phyloP scores from a whole-genome alignment of 2,888 invertebrate species.

The Acleris sparsana region DNA sequence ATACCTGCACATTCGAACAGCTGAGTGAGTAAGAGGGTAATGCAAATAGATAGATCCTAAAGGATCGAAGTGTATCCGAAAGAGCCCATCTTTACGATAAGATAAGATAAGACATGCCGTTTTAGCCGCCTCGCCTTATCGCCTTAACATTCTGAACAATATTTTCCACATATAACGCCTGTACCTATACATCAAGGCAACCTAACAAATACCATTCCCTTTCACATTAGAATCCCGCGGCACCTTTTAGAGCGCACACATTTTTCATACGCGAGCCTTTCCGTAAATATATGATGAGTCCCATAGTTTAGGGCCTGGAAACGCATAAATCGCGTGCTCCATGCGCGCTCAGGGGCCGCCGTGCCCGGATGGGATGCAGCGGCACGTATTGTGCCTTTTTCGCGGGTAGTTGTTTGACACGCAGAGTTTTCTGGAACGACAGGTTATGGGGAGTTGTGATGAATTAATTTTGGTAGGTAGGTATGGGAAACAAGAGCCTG shows the following conservation, averaged over 20 bases:
- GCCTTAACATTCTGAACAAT: not conserved
- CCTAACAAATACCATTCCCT: constrained; percentile 4
- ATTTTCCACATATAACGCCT: not conserved
- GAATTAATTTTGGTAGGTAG: too few relatives aligned
- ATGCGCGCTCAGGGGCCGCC: constrained; percentile 15
- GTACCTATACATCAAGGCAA: not conserved
- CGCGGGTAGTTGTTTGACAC: constrained; percentile 7
- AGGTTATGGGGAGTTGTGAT: too few relatives aligned
- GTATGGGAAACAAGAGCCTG: too few relatives aligned
- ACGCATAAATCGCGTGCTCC: constrained; percentile 18
- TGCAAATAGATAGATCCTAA: too few relatives aligned
- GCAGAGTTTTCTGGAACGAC: not conserved
- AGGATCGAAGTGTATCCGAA: too few relatives aligned
- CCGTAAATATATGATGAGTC: constrained; percentile 27
- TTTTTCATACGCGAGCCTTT: constrained; percentile 26
- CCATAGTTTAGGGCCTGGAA: constrained; percentile 14
- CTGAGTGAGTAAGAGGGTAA: too few relatives aligned
- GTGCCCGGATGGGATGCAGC: constrained; percentile 19
- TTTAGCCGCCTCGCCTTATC: too few relatives aligned
- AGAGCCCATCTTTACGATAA: too few relatives aligned
- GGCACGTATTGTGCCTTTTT: constrained; percentile 23
- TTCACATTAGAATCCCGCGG: constrained; percentile 7
- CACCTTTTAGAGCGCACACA: constrained; percentile 21
- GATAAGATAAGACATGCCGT: too few relatives aligned
- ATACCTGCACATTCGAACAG: too few relatives aligned